Base-by-base conservation (phyloP, 2,888 invertebrate species). In the Macrophya annulata region DNA sequence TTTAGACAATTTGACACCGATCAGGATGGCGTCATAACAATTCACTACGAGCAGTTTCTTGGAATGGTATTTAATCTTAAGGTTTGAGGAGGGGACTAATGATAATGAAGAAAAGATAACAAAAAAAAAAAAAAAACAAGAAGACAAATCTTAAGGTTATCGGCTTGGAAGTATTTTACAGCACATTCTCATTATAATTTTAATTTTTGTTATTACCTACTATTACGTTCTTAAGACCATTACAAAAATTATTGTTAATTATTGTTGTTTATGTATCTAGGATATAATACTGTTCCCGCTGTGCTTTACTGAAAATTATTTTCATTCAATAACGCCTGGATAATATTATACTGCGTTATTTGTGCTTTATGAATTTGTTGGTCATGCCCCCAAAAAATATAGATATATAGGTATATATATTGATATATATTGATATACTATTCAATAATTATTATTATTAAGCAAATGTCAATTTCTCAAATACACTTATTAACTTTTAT, bases 1-100 rank as follows among this genome's bases (percentile, higher is more conserved):
- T 99, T 99, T 93, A 95, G 97, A 85, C 96, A 97, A 88, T 96
- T 96, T 91, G 99, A 99, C 93, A 97, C 97, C 0, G 98, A 99
- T 92, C 96, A 97, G 94, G 98, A 98, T 94, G 99, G 99, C n/a
- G 96, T 98, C 85, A 99, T 99, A 88, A 97, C 97, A 84, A 98
- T 99, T 90, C 97, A 98, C 90, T 99, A 99, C 91, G 99, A 99
- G 94, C 98, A 99, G 93, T 99, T 99, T 94, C 95, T 99, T 86
- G 97, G 96, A 90, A 97, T 99, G 96, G 98, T 99, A 45, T 97
- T 97, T 92, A 96, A 96, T 90, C 93, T 97, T 81, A 97, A 97
- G 94, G 95, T 97, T 87, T 96, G 94, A 94, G 83, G 15, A 8
- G 62, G 12, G 12, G 51, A 37, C 12, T 31, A 31, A 9, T 17